Conservation (phyloP, 92 coral and sea anemone species). For the Montipora capitata region DNA sequence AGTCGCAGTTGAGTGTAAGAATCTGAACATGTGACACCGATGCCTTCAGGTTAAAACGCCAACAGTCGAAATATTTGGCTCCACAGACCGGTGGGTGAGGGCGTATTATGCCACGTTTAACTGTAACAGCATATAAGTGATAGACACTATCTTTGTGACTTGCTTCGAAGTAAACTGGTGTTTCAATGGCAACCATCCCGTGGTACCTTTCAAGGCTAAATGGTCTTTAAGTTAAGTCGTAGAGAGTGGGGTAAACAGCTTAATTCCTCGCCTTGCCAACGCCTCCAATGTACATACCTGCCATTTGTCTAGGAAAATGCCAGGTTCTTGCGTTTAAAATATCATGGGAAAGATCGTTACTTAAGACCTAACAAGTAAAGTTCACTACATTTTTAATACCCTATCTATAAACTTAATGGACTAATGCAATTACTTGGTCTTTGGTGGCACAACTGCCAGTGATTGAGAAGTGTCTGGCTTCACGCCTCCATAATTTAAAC, state of each 20-base stretch:
- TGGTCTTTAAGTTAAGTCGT: constrained; percentile 6
- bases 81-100: not conserved
- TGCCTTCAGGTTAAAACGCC: not conserved
- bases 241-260: constrained; percentile 15
- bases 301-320: no score
- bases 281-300: no score
- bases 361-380: no score
- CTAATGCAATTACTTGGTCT: constrained; percentile 53
- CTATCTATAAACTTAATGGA: constrained; percentile 1
- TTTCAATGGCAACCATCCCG: constrained; percentile 15
- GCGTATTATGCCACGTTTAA: no score
- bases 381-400: no score
- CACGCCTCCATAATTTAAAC: no score
- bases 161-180: constrained; percentile 11
- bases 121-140: not conserved
- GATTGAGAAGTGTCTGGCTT: no score
- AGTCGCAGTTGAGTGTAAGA: not conserved
- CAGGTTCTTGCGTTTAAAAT: no score
- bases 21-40: not conserved
- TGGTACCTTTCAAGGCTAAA: constrained; percentile 13
- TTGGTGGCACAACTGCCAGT: no score
- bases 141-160: constrained; percentile 8
- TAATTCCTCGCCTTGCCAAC: no score
- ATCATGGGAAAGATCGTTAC: no score
- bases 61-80: not conserved